Base-by-base conservation (phyloP, 1,140 invertebrate species). In the Drosophila truncata region DNA sequence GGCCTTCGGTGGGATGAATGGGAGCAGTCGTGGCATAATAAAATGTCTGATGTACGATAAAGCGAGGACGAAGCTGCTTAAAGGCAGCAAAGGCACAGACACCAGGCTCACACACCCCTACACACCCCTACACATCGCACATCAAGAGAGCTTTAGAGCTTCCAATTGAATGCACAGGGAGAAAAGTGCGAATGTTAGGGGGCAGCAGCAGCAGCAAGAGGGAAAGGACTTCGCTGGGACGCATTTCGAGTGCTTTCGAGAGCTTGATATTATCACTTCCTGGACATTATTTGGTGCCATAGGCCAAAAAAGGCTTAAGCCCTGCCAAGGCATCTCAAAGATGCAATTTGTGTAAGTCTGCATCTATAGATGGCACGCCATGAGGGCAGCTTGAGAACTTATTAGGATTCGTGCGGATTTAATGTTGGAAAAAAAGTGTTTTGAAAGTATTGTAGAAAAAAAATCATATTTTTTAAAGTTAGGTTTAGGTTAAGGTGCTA, bases 271-370 rank as follows among this genome's bases (percentile, higher is more conserved):
- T 88, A 87, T 87, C 84, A 84, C 85, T 87, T 88, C 83, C 84
- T 87, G 77, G 84, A 88, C 80, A 87, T 87, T 88, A 87, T 87
- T 87, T 78, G 80, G 80, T 69, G 84, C 85, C 84, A 78, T 84
- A 84, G 84, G 84, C 84, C 84, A 88, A 88, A 88, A 87, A 88
- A 88, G 80, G 77, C 80, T 80, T 87, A 83, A 78, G 67, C 79
- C 52, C 50, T 47, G 81, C 66, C 46, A 71, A 74, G 60, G 67
- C 64, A 60, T 77, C 81, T 74, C 78, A 59, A 75, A 80, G 72
- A 84, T 75, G 67, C 70, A 62, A 63, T 66, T 69, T 64, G 44
- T 72, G 57, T 65, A 50, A 49, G 77, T 64, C 44, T 71, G 50
- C 65, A 75, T 83, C 72, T 66, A 16, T 44, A 62, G 41, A 70